Conservation (phyloP, 2,797 vertebrate genomes). For the Silurus lanzhouensis region DNA sequence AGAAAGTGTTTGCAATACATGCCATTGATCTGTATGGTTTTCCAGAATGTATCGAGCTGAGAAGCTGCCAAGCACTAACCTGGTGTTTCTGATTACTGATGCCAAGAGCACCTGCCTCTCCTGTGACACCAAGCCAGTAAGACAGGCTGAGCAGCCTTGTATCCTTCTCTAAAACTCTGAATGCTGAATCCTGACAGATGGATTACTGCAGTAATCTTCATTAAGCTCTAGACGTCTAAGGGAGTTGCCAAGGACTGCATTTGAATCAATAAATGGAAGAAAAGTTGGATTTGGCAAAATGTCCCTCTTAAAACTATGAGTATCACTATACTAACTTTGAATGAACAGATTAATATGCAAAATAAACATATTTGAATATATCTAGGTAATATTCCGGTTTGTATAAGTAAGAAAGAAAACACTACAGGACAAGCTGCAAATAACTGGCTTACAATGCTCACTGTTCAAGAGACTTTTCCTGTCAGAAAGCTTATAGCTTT, state of each 20-base stretch:
- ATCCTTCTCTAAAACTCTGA: constrained; percentile 79
- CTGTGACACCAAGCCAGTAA: constrained; percentile 88
- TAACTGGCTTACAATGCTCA: not conserved
- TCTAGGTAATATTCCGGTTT: not conserved
- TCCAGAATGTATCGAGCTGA: constrained; percentile 92
- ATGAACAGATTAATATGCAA: not conserved
- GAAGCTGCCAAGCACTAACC: constrained; percentile 94
- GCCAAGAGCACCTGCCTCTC: constrained; percentile 89
- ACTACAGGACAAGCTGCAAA: not conserved
- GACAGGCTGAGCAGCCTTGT: constrained; percentile 97
- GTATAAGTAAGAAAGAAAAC: not conserved
- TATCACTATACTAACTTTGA: not conserved
- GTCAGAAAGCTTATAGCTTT: not conserved
- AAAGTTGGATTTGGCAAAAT: not conserved
- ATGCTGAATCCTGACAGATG: not conserved
- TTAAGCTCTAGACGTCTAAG: not conserved
- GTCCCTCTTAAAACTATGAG: not conserved
- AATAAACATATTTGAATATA: not conserved
- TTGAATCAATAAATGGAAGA: not conserved
- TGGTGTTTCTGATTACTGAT: constrained; percentile 96
- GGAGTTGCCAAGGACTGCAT: not conserved
- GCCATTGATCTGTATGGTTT: constrained; percentile 49
- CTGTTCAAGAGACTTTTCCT: not conserved
- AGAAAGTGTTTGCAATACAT: not conserved
- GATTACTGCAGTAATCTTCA: not conserved